Conservation (phyloP, 92 coral and sea anemone genomes). For the Phenganax stokvisi region DNA sequence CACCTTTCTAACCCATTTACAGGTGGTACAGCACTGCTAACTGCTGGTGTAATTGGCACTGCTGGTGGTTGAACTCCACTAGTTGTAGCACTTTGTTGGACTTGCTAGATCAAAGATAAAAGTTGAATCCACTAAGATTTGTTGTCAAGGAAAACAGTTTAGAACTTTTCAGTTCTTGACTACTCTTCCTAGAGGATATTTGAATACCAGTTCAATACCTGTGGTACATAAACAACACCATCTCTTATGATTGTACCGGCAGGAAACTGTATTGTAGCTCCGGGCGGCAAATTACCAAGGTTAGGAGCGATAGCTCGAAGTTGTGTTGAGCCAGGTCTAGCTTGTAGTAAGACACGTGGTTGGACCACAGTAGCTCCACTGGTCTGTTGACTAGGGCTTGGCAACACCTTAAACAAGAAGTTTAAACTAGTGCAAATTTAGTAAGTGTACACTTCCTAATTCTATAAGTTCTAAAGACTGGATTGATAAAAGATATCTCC, state of each 20-base stretch:
- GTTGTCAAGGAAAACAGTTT: not conserved
- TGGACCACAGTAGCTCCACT: not conserved
- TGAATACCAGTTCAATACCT: constrained; percentile 47
- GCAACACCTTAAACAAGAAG: not conserved
- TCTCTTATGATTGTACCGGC: constrained; percentile 86
- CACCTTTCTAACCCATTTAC: constrained; percentile 28
- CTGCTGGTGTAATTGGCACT: constrained; percentile 25
- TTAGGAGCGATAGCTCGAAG: constrained; percentile 35
- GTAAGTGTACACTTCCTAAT: not conserved
- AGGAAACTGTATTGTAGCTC: constrained; percentile 74
- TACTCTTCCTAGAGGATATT: no score
- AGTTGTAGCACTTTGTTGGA: constrained; percentile 16
- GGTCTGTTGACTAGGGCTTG: constrained; percentile 5
- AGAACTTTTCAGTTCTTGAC: no score
- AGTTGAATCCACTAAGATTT: not conserved
- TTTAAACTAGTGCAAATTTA: not conserved
- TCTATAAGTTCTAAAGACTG: not conserved
- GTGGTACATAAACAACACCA: constrained; percentile 97
- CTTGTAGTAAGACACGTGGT: constrained; percentile 28
- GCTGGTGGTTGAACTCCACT: constrained; percentile 12
- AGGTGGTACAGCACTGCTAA: constrained; percentile 11
- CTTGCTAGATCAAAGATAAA: constrained; percentile 6
- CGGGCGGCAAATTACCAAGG: constrained; percentile 24
- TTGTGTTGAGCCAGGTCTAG: constrained; percentile 27
- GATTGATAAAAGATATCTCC: not conserved